Percentiles rank a stretch among this genome's conserved stretches.
phyloP scores from a whole-genome alignment of 2,113 vertebrate genomes.

The Strigops habroptila region DNA sequence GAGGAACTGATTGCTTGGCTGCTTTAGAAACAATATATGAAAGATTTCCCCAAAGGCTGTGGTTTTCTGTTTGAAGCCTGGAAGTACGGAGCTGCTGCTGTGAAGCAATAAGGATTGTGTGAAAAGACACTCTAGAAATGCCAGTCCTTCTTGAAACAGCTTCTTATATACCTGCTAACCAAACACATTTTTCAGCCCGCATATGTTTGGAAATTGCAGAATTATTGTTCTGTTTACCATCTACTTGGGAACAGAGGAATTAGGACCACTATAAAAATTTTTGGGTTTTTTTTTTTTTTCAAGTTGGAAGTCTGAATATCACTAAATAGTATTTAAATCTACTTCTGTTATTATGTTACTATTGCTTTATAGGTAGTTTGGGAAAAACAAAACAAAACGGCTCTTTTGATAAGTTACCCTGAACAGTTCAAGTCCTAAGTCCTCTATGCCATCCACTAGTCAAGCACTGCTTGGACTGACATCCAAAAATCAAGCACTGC shows the following conservation, averaged over 20 bases:
- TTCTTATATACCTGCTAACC: not conserved
- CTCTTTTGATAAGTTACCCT: not conserved
- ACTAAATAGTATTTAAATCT: not conserved
- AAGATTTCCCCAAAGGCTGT: slow-evolving; percentile 39
- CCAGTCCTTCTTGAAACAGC: not conserved
- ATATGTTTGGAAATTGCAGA: not conserved
- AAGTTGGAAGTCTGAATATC: not conserved
- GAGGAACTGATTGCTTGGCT: slow-evolving; percentile 7
- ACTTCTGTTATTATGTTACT: not conserved
- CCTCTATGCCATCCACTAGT: not conserved
- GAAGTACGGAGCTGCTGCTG: not conserved
- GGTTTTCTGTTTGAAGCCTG: not conserved
- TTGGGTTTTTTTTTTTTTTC: not conserved
- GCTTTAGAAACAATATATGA: slow-evolving; percentile 24
- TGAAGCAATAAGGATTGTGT: not conserved
- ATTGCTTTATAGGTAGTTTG: not conserved
- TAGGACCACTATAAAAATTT: not conserved
- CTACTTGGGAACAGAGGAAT: not conserved
- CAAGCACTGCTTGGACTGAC: too few species aligned
- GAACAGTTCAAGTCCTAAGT: not conserved
- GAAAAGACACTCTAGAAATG: slow-evolving; percentile 16
- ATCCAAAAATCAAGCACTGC: not conserved
- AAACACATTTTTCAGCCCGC: not conserved
- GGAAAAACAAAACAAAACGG: not conserved
- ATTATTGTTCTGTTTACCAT: not conserved